Percentiles rank a stretch among this genome's conserved stretches.
phyloP scores from a whole-genome alignment of 2,888 invertebrate genomes.

The Aelia acuminata region DNA sequence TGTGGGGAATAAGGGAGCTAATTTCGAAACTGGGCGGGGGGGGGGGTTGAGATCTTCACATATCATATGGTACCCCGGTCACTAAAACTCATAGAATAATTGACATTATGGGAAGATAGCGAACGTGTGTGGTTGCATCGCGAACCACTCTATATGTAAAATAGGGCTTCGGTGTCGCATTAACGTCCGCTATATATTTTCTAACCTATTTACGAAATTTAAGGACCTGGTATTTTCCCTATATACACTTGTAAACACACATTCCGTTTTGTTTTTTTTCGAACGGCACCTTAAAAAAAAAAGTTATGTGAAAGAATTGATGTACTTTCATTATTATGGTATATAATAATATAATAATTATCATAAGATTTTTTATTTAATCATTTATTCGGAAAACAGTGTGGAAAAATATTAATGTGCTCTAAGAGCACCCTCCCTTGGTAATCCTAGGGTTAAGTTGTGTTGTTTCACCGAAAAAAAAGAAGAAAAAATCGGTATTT shows the following conservation, averaged over 20 bases:
- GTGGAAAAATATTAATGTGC: too few relatives aligned
- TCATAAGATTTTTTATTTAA: too few relatives aligned
- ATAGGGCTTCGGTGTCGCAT: constrained; percentile 4
- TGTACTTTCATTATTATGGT: too few relatives aligned
- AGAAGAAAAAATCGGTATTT: too few relatives aligned
- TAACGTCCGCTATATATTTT: constrained; percentile 10
- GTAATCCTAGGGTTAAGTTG: too few relatives aligned
- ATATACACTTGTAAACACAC: background rate
- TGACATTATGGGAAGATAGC: background rate
- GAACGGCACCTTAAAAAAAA: background rate
- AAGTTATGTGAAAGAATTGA: too few relatives aligned
- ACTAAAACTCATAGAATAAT: constrained; percentile 13
- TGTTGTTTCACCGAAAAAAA: too few relatives aligned
- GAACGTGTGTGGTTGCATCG: background rate
- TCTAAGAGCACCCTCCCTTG: too few relatives aligned
- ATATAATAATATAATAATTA: too few relatives aligned
- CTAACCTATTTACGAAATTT: background rate
- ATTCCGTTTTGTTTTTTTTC: background rate
- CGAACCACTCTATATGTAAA: constrained; percentile 14
- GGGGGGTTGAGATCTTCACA: background rate
- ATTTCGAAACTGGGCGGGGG: too few relatives aligned
- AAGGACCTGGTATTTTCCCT: constrained; percentile 7
- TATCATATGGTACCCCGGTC: background rate
- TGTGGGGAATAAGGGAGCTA: too few relatives aligned
- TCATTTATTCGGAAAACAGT: too few relatives aligned